phyloP scores from a whole-genome alignment of 2,113 vertebrate genomes.

The Dunckerocampus dactyliophorus region DNA sequence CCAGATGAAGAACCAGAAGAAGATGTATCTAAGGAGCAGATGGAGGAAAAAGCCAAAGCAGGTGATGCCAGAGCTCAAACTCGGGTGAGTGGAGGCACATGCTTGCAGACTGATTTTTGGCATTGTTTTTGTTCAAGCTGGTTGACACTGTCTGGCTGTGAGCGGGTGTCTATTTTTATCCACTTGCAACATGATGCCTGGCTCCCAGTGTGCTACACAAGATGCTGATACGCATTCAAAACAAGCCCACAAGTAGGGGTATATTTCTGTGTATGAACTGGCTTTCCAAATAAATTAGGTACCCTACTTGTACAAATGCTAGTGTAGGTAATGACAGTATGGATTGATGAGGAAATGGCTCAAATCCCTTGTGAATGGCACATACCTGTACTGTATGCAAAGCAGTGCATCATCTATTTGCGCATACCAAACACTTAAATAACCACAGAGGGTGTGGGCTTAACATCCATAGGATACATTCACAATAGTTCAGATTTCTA shows the following conservation, averaged over 20 bases:
- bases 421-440: slow-evolving; percentile 16
- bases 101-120: slow-evolving; percentile 20
- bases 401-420: slow-evolving; percentile 18
- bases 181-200: slow-evolving; percentile 47
- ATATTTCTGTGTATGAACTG: too few relatives aligned
- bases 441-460: slow-evolving; percentile 3
- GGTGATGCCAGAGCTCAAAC: slow-evolving; percentile 88
- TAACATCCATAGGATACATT: not conserved
- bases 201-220: slow-evolving; percentile 28
- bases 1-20: slow-evolving; percentile 72
- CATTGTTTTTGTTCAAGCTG: slow-evolving; percentile 39
- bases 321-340: not conserved
- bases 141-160: slow-evolving; percentile 31
- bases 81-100: slow-evolving; percentile 69
- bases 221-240: slow-evolving; percentile 13
- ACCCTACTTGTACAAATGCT: not conserved
- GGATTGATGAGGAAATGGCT: not conserved
- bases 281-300: too few relatives aligned
- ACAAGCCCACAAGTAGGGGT: not conserved
- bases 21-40: slow-evolving; percentile 77
- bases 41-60: slow-evolving; percentile 81
- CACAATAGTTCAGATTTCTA: not conserved
- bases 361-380: not conserved
- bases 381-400: too few relatives aligned
- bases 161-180: slow-evolving; percentile 50